Evolutionary conservation across 2,113 vertebrate genomes (phyloP).

Genomic region (Galbula dea): DNA sequence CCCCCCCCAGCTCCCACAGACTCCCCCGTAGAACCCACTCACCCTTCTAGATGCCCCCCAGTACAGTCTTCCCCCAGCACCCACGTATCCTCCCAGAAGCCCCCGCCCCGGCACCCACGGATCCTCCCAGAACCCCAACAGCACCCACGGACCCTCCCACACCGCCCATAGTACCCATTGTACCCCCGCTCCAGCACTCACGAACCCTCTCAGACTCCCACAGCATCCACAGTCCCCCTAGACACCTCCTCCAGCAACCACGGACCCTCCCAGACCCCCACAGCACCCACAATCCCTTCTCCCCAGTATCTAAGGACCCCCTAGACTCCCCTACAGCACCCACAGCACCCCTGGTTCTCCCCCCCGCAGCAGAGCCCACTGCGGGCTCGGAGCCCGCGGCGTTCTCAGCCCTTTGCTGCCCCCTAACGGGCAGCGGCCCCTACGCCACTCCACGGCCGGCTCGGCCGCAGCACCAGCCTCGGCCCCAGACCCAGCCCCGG

Average conservation of each 20-base stretch:
- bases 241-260: not conserved
- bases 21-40: too few species aligned
- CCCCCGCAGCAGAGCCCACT: too few species aligned
- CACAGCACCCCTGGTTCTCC: not conserved
- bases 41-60: too few species aligned
- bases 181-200: too few species aligned
- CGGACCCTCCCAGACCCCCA: not conserved
- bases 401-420: slow-evolving; percentile 39
- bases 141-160: too few species aligned
- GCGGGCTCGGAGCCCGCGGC: not conserved
- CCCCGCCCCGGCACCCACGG: too few species aligned
- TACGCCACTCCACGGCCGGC: not conserved
- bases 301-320: too few species aligned
- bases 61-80: not conserved
- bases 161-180: too few species aligned
- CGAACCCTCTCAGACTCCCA: not conserved
- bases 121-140: too few species aligned
- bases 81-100: too few species aligned
- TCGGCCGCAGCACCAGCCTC: too few species aligned
- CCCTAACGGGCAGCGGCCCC: slow-evolving; percentile 19
- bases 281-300: not conserved
- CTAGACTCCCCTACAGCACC: not conserved
- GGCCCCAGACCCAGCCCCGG: too few species aligned
- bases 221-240: not conserved
- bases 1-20: not conserved